Percentiles rank a stretch among this genome's conserved stretches.
phyloP scores from a whole-genome alignment of 2,113 vertebrate species.

The Gymnarchus niloticus region DNA sequence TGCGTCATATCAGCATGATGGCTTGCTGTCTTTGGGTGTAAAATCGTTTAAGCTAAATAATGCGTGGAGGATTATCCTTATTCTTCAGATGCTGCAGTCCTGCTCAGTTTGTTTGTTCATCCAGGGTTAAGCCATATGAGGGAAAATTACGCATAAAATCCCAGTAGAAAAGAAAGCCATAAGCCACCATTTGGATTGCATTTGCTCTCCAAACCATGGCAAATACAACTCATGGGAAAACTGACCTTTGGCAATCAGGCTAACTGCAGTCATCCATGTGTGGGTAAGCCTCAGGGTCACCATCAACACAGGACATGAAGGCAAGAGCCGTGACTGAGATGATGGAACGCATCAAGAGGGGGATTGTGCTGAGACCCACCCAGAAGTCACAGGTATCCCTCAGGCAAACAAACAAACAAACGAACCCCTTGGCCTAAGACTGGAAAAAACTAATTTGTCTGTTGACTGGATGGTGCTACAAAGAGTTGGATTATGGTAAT shows the following conservation, averaged over 20 bases:
- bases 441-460: neutral
- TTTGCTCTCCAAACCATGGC: neutral
- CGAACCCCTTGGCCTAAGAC: neutral
- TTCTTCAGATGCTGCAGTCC: neutral
- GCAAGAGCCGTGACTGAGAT: constrained; percentile 71
- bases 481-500: neutral
- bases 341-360: constrained; percentile 73
- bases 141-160: neutral
- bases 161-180: neutral
- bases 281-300: constrained; percentile 32
- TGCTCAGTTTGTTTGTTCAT: neutral
- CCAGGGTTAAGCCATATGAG: neutral
- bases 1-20: neutral
- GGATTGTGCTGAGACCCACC: constrained; percentile 60
- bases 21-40: neutral
- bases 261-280: neutral
- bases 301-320: constrained; percentile 39
- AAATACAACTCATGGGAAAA: neutral
- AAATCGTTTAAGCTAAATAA: too few species aligned
- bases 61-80: too few species aligned
- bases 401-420: neutral
- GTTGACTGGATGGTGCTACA: neutral
- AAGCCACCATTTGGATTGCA: neutral
- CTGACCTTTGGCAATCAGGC: neutral
- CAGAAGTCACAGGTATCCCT: constrained; percentile 22